Conservation (phyloP, 1,140 invertebrate genomes). For the Papilio polyxenes region DNA sequence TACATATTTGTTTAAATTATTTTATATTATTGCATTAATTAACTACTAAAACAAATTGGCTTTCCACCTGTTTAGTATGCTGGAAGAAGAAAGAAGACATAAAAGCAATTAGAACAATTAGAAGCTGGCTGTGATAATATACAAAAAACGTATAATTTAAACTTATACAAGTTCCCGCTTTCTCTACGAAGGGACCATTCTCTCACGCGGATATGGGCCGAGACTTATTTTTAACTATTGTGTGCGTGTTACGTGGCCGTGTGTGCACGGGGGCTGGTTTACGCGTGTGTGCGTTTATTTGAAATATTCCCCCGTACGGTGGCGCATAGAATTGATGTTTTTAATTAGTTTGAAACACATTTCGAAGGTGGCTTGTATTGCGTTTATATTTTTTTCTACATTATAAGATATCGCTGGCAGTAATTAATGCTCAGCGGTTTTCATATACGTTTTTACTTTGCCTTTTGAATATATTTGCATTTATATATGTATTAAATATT, state of each 20-base stretch:
- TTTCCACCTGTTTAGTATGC: too few relatives aligned
- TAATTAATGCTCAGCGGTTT: constrained; percentile 45
- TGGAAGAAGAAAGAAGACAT: too few relatives aligned
- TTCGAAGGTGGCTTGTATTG: constrained; percentile 66
- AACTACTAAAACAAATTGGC: too few relatives aligned
- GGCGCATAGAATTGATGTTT: constrained; percentile 75
- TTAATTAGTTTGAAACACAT: constrained; percentile 78
- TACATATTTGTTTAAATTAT: too few relatives aligned
- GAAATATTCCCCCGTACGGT: constrained; percentile 69
- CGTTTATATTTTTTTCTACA: constrained; percentile 62
- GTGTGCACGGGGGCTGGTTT: constrained; percentile 53
- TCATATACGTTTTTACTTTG: background rate
- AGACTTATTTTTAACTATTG: constrained; percentile 69
- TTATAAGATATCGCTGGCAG: constrained; percentile 40
- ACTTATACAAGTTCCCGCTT: constrained; percentile 46
- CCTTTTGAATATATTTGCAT: background rate
- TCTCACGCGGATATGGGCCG: constrained; percentile 68
- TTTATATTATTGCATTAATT: too few relatives aligned
- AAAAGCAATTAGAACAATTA: background rate
- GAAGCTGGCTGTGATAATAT: background rate
- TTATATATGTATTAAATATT: background rate
- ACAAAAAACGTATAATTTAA: background rate
- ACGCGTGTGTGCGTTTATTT: constrained; percentile 64
- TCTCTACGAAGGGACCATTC: constrained; percentile 51
- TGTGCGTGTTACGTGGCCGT: constrained; percentile 56